Percentiles rank a stretch among this genome's conserved stretches.
Conservation (phyloP, 2,113 vertebrate species). For the Neomonachus schauinslandi region DNA sequence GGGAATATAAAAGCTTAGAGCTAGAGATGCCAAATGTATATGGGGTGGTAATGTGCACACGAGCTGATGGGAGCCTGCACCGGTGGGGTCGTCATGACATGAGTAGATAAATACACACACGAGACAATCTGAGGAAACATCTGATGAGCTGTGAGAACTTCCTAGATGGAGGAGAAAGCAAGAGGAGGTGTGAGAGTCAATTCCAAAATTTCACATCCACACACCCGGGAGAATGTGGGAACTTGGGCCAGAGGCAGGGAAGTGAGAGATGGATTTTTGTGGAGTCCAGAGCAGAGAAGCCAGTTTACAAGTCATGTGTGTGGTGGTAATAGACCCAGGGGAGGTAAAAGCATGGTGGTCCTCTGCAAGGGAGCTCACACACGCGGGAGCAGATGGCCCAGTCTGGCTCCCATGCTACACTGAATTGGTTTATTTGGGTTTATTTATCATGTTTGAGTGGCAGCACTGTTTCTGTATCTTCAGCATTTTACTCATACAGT, state of each 20-base stretch:
- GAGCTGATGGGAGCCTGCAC: neutral
- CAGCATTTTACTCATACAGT: neutral
- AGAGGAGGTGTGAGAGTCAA: neutral
- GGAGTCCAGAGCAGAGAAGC: neutral
- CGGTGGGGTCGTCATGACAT: too few relatives aligned
- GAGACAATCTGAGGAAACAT: neutral
- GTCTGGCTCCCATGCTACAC: neutral
- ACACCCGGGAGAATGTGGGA: neutral
- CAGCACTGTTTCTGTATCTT: neutral
- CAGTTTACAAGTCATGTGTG: too few relatives aligned
- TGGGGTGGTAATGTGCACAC: accelerated
- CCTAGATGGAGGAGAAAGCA: neutral
- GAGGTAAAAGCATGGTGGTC: accelerated
- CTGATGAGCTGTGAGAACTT: neutral
- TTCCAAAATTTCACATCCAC: neutral
- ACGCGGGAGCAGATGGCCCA: accelerated
- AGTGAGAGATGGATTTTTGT: neutral
- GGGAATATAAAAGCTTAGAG: neutral
- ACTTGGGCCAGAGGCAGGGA: neutral
- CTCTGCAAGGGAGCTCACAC: neutral
- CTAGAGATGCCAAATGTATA: neutral
- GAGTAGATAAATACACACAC: neutral
- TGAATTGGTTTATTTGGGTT: neutral
- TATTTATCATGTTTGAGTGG: neutral
- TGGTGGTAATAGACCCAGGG: neutral